A percentile compares a stretch with the other conserved stretches of the same genome.
phyloP scores from a whole-genome alignment of 2,113 vertebrate genomes.

The Phoxinus phoxinus region DNA sequence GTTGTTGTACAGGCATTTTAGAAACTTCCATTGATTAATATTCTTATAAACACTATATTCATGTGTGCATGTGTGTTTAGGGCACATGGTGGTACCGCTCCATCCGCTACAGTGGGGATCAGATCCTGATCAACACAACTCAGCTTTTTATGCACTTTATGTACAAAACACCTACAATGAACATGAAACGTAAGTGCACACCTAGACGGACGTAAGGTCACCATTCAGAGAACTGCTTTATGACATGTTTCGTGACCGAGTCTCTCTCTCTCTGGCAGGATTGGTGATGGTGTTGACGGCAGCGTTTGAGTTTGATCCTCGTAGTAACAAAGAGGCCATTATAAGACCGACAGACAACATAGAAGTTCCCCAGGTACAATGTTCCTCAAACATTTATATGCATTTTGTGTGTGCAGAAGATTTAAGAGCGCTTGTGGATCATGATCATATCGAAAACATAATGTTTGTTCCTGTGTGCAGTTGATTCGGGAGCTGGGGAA shows the following conservation, averaged over 20 bases:
- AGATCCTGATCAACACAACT: slow-evolving; percentile 97
- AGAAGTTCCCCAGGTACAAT: slow-evolving; percentile 92
- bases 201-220: too few relatives aligned
- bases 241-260: neutral
- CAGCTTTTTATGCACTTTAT: slow-evolving; percentile 99
- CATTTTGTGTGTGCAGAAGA: neutral
- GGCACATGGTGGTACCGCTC: slow-evolving; percentile 99
- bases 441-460: neutral
- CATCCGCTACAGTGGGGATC: slow-evolving; percentile 96
- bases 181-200: slow-evolving; percentile 94
- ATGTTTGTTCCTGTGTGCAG: slow-evolving; percentile 70
- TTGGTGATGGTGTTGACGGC: slow-evolving; percentile 95
- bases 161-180: slow-evolving; percentile 98
- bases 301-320: slow-evolving; percentile 96
- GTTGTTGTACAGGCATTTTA: neutral
- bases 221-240: neutral
- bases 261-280: slow-evolving; percentile 75
- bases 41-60: neutral
- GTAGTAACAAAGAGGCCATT: slow-evolving; percentile 96
- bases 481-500: slow-evolving; percentile 96
- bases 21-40: neutral
- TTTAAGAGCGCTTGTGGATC: neutral
- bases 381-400: neutral
- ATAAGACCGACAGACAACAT: slow-evolving; percentile 96
- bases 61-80: slow-evolving; percentile 68